These are phyloP conservation scores for Heterodera carotae DNA, from an alignment of 1,140 invertebrate species.

Conservation along the genomic window DNA sequence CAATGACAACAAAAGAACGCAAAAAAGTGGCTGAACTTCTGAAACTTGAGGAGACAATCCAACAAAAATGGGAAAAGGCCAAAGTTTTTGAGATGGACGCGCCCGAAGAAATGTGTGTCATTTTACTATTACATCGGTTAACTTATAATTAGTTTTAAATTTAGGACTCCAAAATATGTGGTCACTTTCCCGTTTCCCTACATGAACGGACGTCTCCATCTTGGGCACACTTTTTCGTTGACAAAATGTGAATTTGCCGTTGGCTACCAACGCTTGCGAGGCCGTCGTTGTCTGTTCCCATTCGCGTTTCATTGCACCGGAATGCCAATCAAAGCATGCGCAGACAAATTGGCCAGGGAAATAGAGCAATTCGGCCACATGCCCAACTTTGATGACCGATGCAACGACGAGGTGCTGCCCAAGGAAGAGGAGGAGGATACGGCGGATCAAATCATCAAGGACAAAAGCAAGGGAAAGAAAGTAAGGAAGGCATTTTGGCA, in stretches of 20 bases:
- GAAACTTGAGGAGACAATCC: constrained; percentile 55
- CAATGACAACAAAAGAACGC: constrained; percentile 59
- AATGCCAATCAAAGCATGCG: constrained; percentile 79
- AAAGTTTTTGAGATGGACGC: constrained; percentile 60
- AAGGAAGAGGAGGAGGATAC: constrained; percentile 49
- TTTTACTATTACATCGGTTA: constrained; percentile 6
- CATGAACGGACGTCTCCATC: constrained; percentile 96
- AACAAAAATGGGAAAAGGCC: constrained; percentile 55
- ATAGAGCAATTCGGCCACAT: constrained; percentile 88
- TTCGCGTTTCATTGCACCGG: constrained; percentile 99
- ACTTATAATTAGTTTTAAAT: constrained; percentile 28
- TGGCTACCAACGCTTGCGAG: constrained; percentile 84
- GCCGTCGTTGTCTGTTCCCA: constrained; percentile 89
- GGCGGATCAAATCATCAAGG: constrained; percentile 75
- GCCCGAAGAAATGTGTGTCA: constrained; percentile 35
- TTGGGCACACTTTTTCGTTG: constrained; percentile 91
- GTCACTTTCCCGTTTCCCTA: constrained; percentile 97
- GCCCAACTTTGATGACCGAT: constrained; percentile 80
- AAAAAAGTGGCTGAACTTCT: constrained; percentile 61
- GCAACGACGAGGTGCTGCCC: constrained; percentile 63
- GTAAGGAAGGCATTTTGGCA: too few species aligned
- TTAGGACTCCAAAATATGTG: constrained; percentile 76
- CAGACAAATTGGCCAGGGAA: constrained; percentile 93
- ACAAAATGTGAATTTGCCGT: constrained; percentile 77
- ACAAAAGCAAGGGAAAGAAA: constrained; percentile 97